Evolutionary conservation across 2,797 vertebrate species (phyloP).

Genomic region (Falco rusticolus): DNA sequence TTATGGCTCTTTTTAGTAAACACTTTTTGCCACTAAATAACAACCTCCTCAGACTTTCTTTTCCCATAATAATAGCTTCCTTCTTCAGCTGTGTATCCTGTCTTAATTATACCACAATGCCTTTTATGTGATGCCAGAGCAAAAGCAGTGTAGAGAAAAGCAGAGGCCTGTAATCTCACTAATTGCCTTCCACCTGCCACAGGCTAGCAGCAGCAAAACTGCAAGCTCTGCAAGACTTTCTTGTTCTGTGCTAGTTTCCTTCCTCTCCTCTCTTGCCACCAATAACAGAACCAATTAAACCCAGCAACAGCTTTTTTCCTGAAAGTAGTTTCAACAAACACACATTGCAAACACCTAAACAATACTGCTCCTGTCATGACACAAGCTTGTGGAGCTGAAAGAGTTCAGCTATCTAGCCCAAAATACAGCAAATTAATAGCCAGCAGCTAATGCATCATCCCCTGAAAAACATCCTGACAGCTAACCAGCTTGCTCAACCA

Average conservation of each 20-base stretch:
- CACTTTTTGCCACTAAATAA: neutral
- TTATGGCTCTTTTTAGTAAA: neutral
- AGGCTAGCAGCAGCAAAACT: neutral
- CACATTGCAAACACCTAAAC: neutral
- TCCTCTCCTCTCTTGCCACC: neutral
- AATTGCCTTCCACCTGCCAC: neutral
- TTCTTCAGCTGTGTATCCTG: neutral
- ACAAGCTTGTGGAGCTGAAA: neutral
- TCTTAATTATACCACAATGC: neutral
- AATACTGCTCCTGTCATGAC: neutral
- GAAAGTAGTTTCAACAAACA: neutral
- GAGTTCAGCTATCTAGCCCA: neutral
- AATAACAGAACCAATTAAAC: neutral
- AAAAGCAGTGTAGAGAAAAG: neutral
- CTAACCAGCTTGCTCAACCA: neutral
- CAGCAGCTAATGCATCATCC: neutral
- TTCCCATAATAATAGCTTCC: neutral
- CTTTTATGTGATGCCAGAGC: neutral
- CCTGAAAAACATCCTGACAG: neutral
- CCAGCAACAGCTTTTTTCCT: neutral
- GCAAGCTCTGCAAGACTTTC: neutral
- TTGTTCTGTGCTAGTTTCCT: neutral
- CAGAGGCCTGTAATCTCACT: conserved; percentile 13
- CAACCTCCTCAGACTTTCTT: neutral
- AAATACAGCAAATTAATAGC: neutral